phyloP scores from a whole-genome alignment of 2,888 invertebrate species.

The Anaspis maculata region DNA sequence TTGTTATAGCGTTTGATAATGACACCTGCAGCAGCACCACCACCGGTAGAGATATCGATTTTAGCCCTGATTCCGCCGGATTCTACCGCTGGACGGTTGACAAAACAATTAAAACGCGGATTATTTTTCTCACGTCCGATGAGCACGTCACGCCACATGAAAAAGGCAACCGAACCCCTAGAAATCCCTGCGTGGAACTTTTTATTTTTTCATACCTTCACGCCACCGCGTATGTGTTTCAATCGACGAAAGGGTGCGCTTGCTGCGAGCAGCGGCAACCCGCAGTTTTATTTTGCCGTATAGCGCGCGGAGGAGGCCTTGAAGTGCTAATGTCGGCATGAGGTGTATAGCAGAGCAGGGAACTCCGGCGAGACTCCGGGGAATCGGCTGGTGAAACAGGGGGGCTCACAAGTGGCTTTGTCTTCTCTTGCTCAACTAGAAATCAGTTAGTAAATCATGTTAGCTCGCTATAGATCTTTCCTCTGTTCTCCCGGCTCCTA shows the following conservation, averaged over 20 bases:
- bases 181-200: no score
- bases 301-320: neutral
- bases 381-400: slow-evolving; percentile 11
- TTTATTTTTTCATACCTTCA: no score
- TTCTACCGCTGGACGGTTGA: neutral
- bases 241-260: no score
- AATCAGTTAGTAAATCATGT: slow-evolving; percentile 22
- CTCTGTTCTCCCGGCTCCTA: slow-evolving; percentile 19
- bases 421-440: slow-evolving; percentile 25
- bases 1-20: slow-evolving; percentile 26
- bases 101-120: neutral
- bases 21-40: slow-evolving; percentile 28
- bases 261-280: neutral
- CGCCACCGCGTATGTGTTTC: no score
- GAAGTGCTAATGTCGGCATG: neutral
- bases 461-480: slow-evolving; percentile 19
- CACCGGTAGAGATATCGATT: slow-evolving; percentile 10
- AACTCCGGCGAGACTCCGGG: neutral
- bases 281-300: neutral
- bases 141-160: no score
- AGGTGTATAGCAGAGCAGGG: no score
- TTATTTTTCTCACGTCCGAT: neutral
- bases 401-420: slow-evolving; percentile 26
- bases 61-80: slow-evolving; percentile 3
- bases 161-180: no score